Evolutionary conservation across 2,888 invertebrate species (phyloP).

Genomic region (Eueremaeus valkanovi): DNA sequence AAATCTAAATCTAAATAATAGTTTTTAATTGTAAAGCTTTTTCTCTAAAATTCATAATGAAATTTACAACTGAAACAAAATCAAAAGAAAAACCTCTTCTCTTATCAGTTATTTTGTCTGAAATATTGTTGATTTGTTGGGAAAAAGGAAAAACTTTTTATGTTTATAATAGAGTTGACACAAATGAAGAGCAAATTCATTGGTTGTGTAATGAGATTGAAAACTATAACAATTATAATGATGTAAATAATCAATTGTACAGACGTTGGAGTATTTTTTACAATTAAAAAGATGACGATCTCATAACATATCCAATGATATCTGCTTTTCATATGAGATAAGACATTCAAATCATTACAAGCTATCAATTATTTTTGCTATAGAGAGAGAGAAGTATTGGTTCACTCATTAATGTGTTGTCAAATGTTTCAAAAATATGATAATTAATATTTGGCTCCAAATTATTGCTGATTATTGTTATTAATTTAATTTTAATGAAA

Average conservation of each 20-base stretch:
- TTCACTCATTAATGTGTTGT: neutral
- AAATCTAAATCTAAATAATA: neutral
- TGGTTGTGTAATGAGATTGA: conserved; percentile 6
- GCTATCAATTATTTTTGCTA: neutral
- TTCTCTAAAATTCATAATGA: neutral
- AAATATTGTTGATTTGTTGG: neutral
- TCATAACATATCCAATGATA: neutral
- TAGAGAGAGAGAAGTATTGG: neutral
- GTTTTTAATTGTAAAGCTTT: neutral
- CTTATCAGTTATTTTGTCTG: neutral
- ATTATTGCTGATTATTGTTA: neutral
- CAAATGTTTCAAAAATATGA: neutral
- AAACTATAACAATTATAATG: conserved; percentile 18
- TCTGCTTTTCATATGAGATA: neutral
- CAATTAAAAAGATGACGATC: conserved; percentile 16
- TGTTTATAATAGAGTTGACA: neutral
- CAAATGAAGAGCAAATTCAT: neutral
- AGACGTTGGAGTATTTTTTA: conserved; percentile 26
- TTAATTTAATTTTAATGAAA: neutral
- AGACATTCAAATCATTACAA: neutral
- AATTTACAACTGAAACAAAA: neutral
- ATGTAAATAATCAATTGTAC: conserved; percentile 22
- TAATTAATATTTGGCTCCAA: neutral
- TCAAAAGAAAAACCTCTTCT: neutral
- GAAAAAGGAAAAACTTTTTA: neutral